These are phyloP conservation scores for Hybognathus amarus DNA, from an alignment of 2,797 vertebrate species.

Conservation along the genomic window DNA sequence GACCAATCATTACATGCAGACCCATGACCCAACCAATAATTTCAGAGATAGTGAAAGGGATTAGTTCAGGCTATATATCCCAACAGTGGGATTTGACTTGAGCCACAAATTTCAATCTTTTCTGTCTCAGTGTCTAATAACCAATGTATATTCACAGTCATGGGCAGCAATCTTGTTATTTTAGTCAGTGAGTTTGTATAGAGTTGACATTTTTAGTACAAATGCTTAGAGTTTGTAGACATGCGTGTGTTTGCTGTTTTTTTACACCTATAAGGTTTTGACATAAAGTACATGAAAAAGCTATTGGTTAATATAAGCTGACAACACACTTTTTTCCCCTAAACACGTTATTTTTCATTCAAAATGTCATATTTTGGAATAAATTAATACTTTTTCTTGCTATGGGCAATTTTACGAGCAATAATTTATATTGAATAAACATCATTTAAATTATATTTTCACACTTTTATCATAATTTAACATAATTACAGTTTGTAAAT, in stretches of 20 bases:
- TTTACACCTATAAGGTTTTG: background rate
- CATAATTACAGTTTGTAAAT: background rate
- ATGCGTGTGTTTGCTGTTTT: background rate
- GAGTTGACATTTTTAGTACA: conserved; percentile 30
- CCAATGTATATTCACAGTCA: conserved; percentile 63
- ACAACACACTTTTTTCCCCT: background rate
- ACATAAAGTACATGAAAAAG: background rate
- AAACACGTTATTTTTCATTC: background rate
- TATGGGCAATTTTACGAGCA: background rate
- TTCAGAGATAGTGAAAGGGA: conserved; percentile 55
- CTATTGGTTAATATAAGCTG: background rate
- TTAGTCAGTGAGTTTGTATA: conserved; percentile 43
- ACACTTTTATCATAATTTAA: background rate
- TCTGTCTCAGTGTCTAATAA: conserved; percentile 39
- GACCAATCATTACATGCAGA: conserved; percentile 44
- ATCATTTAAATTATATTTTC: background rate
- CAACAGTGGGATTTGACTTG: conserved; percentile 36
- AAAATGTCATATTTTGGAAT: background rate
- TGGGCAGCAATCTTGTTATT: conserved; percentile 63
- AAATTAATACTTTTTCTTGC: background rate
- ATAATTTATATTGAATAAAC: background rate
- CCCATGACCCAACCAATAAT: conserved; percentile 45
- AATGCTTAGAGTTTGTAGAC: conserved; percentile 6
- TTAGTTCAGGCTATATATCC: conserved; percentile 42
- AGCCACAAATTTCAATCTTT: conserved; percentile 17